Conservation (phyloP, 2,797 vertebrate genomes). For the Mormyrops attenuatus region DNA sequence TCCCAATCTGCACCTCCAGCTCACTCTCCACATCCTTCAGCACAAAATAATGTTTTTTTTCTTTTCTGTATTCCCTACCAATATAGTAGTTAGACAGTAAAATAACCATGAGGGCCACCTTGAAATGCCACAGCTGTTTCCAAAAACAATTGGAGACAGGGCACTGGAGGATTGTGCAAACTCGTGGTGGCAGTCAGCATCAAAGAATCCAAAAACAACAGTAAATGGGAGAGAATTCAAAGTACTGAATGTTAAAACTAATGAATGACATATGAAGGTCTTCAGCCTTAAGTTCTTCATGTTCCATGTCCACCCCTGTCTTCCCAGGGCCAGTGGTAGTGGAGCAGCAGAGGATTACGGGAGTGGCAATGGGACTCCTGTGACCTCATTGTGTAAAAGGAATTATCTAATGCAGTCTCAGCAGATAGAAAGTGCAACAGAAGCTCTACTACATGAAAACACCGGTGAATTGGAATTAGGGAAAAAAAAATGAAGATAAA, state of each 20-base stretch:
- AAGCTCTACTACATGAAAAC: background rate
- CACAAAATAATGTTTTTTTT: background rate
- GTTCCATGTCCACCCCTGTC: background rate
- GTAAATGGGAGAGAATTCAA: background rate
- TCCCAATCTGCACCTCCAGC: constrained; percentile 92
- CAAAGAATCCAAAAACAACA: background rate
- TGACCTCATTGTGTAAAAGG: background rate
- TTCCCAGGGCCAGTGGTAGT: background rate
- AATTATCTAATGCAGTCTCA: constrained; percentile 7
- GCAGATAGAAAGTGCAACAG: background rate
- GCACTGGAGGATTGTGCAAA: background rate
- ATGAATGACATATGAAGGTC: background rate
- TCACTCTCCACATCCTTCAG: constrained; percentile 92
- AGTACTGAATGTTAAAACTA: background rate
- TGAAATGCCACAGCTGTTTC: background rate
- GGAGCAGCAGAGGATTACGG: background rate
- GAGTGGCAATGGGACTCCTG: background rate
- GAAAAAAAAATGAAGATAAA: background rate
- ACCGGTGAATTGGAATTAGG: background rate
- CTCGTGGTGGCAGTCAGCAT: background rate
- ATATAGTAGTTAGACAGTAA: background rate
- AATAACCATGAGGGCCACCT: background rate
- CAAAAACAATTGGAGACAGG: background rate
- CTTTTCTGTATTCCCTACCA: background rate
- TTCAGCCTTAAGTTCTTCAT: background rate